Base-by-base conservation (phyloP, 2,797 vertebrate species). In the Platalea minor region DNA sequence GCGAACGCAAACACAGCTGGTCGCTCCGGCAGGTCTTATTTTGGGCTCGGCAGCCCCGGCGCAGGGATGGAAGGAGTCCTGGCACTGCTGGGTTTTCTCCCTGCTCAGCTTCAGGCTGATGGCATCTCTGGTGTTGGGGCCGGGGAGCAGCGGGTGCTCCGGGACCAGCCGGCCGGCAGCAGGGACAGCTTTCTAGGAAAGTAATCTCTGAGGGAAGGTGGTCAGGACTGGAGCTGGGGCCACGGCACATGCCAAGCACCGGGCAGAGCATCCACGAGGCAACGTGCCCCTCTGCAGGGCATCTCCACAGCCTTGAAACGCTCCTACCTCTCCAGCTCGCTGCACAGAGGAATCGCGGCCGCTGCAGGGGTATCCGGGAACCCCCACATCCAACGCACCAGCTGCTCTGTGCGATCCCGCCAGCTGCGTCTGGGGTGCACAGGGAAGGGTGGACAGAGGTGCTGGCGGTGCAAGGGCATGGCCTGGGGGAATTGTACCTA, bases 141-240 rank as follows among this genome's bases (percentile, higher is more conserved):
- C 10, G 4, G 57, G 53, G 39, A 56, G 4, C 7, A 0, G 54
- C 0, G 13, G 68, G 72, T 3, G 25, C 63, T n/a, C 17, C 0
- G 2, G 73, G 74, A 81, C 37, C 0, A 1, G 43, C 31, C 15
- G 2, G 56, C 5, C 8, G 0, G 56, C 81, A 72, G 88, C 81
- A 45, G 63, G 70, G 78, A 83, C n/a, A 73, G 85, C 63, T 82
- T 85, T 89, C 82, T 50, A 82, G 92, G 92, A 93, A 79, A 79
- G 41, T 45, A 69, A 29, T 26, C 12, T 39, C 84, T 0, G 0
- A 4, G 39, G 91, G 90, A 86, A 83, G 48, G 80, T 3, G 29
- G 61, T 82, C 91, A 93, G 82, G 63, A 21, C 60, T 15, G 68
- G 75, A 82, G 37, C 60, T 54, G 80, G 0, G 4, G 86, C 83